phyloP scores from a whole-genome alignment of 2,113 vertebrate genomes.

The Clarias batrachus region DNA sequence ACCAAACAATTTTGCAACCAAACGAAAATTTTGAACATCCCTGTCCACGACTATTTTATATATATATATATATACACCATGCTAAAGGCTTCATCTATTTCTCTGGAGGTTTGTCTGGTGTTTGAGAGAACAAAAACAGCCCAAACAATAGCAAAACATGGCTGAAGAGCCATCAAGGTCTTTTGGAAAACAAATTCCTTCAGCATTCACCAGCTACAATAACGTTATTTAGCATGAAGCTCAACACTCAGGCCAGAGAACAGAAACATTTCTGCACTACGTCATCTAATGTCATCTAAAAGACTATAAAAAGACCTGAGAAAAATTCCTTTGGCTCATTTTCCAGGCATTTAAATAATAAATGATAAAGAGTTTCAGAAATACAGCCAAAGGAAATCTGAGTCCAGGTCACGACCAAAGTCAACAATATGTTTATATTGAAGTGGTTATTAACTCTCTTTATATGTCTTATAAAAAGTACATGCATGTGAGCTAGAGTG shows the following conservation, averaged over 20 bases:
- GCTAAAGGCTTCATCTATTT: background rate
- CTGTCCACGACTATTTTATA: background rate
- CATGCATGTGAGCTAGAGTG: background rate
- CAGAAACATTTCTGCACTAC: background rate
- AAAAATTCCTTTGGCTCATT: background rate
- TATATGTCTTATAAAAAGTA: background rate
- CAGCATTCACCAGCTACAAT: constrained; percentile 2
- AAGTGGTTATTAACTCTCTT: background rate
- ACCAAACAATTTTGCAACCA: background rate
- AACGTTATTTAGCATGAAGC: background rate
- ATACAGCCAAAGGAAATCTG: background rate
- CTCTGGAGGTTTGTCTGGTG: background rate
- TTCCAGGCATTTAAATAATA: background rate
- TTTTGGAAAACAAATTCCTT: constrained; percentile 5
- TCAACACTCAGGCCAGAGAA: background rate
- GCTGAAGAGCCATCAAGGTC: background rate
- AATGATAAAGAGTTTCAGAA: background rate
- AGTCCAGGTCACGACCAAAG: background rate
- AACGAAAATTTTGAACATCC: background rate
- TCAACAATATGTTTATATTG: background rate
- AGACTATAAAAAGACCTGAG: background rate
- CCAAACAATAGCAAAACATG: background rate
- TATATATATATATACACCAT: background rate
- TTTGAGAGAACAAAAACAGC: background rate
- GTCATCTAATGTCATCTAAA: background rate